Evolutionary conservation across 2,113 vertebrate genomes (phyloP).

Genomic region (Lipotes vexillifer): DNA sequence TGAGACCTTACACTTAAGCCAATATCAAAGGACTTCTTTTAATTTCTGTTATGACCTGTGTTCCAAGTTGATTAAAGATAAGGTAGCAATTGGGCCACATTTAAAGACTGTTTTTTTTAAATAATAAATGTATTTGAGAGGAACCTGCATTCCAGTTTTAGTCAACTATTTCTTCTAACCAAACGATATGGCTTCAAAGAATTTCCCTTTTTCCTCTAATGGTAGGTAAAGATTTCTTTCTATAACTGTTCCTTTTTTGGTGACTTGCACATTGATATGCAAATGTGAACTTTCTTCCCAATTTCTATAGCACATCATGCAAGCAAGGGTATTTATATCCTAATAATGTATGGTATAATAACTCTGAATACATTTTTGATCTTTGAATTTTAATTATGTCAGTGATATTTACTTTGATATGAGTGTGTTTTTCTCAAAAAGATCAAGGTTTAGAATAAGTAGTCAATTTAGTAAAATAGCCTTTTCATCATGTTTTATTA

Average conservation of each 20-base stretch:
- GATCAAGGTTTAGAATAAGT: slow-evolving; percentile 24
- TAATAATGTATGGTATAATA: slow-evolving; percentile 20
- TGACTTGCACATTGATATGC: slow-evolving; percentile 45
- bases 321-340: slow-evolving; percentile 40
- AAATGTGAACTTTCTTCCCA: slow-evolving; percentile 55
- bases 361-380: background rate
- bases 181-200: background rate
- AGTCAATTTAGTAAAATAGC: background rate
- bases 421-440: slow-evolving; percentile 22
- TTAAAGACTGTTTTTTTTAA: background rate
- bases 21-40: background rate
- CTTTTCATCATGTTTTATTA: slow-evolving; percentile 17
- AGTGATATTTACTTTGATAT: slow-evolving; percentile 40
- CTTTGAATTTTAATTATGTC: slow-evolving; percentile 34
- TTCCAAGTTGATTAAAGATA: background rate
- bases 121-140: background rate
- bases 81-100: background rate
- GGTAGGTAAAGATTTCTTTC: background rate
- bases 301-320: slow-evolving; percentile 42
- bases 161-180: background rate
- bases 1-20: background rate
- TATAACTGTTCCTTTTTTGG: slow-evolving; percentile 4
- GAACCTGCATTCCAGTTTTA: background rate
- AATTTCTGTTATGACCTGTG: background rate
- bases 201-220: background rate